Evolutionary conservation across 2,113 vertebrate genomes (phyloP).

Genomic region (Solea senegalensis): DNA sequence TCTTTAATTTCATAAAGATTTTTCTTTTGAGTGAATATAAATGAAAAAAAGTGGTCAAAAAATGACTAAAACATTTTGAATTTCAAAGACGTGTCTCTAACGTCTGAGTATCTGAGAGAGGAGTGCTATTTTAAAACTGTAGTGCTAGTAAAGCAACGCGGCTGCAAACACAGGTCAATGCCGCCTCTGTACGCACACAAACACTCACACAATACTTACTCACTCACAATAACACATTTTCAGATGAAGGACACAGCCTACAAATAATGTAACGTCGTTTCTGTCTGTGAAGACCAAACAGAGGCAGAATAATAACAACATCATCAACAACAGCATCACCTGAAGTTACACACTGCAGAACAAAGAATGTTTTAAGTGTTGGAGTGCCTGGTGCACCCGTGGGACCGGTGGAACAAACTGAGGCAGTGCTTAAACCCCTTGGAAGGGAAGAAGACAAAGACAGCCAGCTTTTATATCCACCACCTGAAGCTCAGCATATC

Average conservation of each 20-base stretch:
- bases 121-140: too few species aligned
- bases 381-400: slow-evolving; percentile 20
- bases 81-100: not conserved
- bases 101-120: not conserved
- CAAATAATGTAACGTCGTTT: too few species aligned
- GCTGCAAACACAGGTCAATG: too few species aligned
- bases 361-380: slow-evolving; percentile 28
- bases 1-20: too few species aligned
- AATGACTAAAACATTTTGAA: not conserved
- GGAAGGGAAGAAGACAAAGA: slow-evolving; percentile 37
- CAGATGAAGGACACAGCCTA: too few species aligned
- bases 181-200: too few species aligned
- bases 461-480: slow-evolving; percentile 51
- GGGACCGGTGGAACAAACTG: slow-evolving; percentile 34
- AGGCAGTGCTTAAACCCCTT: slow-evolving; percentile 20
- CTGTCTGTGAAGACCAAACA: too few species aligned
- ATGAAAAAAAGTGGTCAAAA: slow-evolving; percentile 4
- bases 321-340: not conserved
- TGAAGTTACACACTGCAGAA: slow-evolving; percentile 8
- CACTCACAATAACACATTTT: too few species aligned
- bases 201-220: too few species aligned
- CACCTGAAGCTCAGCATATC: slow-evolving; percentile 58
- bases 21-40: not conserved
- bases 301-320: too few species aligned
- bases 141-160: too few species aligned